Conservation (phyloP, 2,888 invertebrate genomes). For the Caprella mutica region DNA sequence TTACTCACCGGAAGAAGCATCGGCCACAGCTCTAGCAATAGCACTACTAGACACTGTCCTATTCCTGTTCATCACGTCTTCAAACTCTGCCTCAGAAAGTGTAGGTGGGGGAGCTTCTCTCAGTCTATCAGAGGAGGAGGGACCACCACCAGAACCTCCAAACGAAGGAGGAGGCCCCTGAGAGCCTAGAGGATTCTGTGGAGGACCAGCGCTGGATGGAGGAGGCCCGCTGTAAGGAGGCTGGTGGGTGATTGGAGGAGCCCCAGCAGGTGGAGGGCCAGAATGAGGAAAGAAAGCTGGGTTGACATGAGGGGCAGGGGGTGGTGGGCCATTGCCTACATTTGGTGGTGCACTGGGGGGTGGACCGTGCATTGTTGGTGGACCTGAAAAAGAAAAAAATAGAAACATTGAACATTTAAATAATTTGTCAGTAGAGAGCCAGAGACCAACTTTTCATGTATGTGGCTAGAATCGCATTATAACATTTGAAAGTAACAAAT, state of each 20-base stretch:
- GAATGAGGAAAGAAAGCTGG: slow-evolving; percentile 76
- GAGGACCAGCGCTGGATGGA: slow-evolving; percentile 35
- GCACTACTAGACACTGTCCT: slow-evolving; percentile 95
- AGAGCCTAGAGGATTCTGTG: slow-evolving; percentile 40
- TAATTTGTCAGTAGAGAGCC: too few species aligned
- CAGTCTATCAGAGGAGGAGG: slow-evolving; percentile 33
- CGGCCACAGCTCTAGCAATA: slow-evolving; percentile 91
- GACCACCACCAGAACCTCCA: slow-evolving; percentile 35
- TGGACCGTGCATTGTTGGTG: slow-evolving; percentile 26
- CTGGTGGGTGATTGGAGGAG: slow-evolving; percentile 30
- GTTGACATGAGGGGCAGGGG: slow-evolving; percentile 82
- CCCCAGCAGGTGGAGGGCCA: slow-evolving; percentile 28
- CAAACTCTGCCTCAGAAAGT: slow-evolving; percentile 87
- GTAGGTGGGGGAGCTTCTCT: slow-evolving; percentile 47
- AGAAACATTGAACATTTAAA: too few species aligned
- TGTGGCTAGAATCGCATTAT: too few species aligned
- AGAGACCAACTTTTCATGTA: too few species aligned
- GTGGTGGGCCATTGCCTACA: slow-evolving; percentile 35
- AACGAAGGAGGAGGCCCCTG: slow-evolving; percentile 34
- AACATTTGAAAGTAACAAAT: too few species aligned
- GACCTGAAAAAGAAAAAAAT: slow-evolving; percentile 46
- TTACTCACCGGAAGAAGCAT: slow-evolving; percentile 69
- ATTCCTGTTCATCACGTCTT: slow-evolving; percentile 95
- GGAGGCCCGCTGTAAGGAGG: slow-evolving; percentile 35
- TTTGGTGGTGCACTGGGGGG: slow-evolving; percentile 37